Evolutionary conservation across 1,140 invertebrate species (phyloP).

Genomic region (Eufriesea mexicana): DNA sequence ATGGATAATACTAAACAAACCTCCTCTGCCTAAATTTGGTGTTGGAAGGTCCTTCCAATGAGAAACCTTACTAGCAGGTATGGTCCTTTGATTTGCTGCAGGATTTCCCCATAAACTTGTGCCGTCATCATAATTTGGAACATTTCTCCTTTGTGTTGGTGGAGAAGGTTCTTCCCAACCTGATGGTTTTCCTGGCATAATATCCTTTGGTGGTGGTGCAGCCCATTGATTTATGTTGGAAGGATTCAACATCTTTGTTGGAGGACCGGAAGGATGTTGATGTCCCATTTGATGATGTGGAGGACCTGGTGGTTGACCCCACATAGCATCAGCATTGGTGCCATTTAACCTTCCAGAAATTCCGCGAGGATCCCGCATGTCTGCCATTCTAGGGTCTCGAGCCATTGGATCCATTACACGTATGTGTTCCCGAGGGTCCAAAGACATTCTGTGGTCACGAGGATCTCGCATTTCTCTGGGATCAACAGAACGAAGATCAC

Average conservation of each 20-base stretch:
- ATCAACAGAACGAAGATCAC: constrained; percentile 83
- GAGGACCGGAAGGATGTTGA: constrained; percentile 80
- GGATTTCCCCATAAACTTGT: constrained; percentile 95
- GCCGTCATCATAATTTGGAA: constrained; percentile 94
- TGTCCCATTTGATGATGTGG: constrained; percentile 84
- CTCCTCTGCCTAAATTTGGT: constrained; percentile 81
- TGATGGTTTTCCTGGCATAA: constrained; percentile 84
- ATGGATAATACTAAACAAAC: constrained; percentile 62
- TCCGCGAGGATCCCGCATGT: constrained; percentile 87
- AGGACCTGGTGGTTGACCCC: constrained; percentile 87
- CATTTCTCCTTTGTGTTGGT: constrained; percentile 89
- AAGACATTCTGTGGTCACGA: constrained; percentile 83
- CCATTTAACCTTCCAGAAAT: constrained; percentile 89
- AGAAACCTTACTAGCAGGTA: constrained; percentile 83
- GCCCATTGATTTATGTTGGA: constrained; percentile 86
- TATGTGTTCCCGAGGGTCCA: constrained; percentile 87
- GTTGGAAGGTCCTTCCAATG: constrained; percentile 90
- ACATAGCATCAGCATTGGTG: constrained; percentile 87
- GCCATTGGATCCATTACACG: constrained; percentile 83
- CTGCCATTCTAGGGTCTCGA: constrained; percentile 83
- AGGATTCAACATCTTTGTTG: constrained; percentile 80
- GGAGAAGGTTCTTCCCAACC: constrained; percentile 96
- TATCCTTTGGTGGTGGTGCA: constrained; percentile 85
- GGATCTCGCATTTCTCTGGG: constrained; percentile 83
- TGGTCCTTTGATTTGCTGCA: constrained; percentile 83